Evolutionary conservation across 23 tunicate genomes (phyloP).

Genomic region (Styela plicata): DNA sequence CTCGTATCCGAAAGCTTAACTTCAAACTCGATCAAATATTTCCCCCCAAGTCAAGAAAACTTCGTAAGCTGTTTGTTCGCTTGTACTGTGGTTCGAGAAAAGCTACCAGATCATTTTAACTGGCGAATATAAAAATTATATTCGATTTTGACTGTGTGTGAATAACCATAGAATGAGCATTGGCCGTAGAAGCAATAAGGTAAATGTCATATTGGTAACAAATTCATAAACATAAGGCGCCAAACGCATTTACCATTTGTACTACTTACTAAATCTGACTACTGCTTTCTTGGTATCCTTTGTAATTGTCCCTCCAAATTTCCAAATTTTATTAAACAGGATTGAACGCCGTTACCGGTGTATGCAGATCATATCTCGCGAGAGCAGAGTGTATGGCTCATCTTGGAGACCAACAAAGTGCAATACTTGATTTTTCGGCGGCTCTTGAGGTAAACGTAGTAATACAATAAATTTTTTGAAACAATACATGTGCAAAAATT

Average conservation of each 20-base stretch:
- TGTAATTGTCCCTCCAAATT: too few species aligned
- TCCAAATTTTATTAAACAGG: too few species aligned
- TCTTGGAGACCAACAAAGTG: slow-evolving; percentile 70
- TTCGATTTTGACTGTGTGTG: background rate
- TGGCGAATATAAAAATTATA: background rate
- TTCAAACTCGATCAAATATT: slow-evolving; percentile 43
- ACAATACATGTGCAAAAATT: too few species aligned
- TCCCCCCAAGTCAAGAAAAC: slow-evolving; percentile 1
- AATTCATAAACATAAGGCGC: too few species aligned
- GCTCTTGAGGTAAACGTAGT: slow-evolving; percentile 93
- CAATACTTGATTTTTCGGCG: slow-evolving; percentile 77
- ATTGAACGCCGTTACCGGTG: slow-evolving; percentile 2
- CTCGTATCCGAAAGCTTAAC: background rate
- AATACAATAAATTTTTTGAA: too few species aligned
- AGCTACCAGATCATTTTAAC: background rate
- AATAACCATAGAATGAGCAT: too few species aligned
- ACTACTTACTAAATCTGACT: too few species aligned
- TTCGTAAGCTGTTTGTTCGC: background rate
- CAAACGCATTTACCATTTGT: too few species aligned
- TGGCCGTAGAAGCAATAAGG: too few species aligned
- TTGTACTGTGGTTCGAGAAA: too few species aligned
- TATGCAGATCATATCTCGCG: slow-evolving; percentile 77
- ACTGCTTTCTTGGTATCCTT: too few species aligned
- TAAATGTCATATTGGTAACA: too few species aligned
- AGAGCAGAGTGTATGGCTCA: slow-evolving; percentile 93